A percentile compares a stretch with the other conserved stretches of the same genome.
Evolutionary conservation across 2,888 invertebrate genomes (phyloP).

Genomic region (Sarcophaga variegata): DNA sequence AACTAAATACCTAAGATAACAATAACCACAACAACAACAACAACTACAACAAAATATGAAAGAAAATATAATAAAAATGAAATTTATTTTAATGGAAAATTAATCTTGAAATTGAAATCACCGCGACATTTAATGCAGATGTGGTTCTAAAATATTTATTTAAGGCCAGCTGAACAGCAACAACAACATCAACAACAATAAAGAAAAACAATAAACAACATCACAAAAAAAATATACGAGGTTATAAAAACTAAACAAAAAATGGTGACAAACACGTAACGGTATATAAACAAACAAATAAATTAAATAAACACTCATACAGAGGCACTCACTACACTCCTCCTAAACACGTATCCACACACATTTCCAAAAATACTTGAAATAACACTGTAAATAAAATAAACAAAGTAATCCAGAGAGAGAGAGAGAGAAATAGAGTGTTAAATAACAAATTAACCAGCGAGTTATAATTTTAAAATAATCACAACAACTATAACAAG

Average conservation of each 20-base stretch:
- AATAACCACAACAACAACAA: neutral
- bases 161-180: neutral
- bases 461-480: too few relatives aligned
- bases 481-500: too few relatives aligned
- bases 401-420: too few relatives aligned
- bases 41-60: neutral
- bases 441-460: too few relatives aligned
- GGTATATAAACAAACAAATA: neutral
- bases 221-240: too few relatives aligned
- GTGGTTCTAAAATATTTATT: slow-evolving; percentile 55
- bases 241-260: neutral
- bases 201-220: too few relatives aligned
- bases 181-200: neutral
- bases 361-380: neutral
- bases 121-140: slow-evolving; percentile 71
- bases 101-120: slow-evolving; percentile 78
- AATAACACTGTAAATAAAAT: neutral
- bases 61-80: neutral
- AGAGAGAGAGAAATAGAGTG: too few relatives aligned
- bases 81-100: slow-evolving; percentile 53
- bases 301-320: neutral
- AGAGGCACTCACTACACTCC: neutral
- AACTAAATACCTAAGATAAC: too few relatives aligned
- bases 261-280: neutral
- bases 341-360: neutral